Conservation (phyloP, 2,113 vertebrate genomes). For the Salminus brasiliensis region DNA sequence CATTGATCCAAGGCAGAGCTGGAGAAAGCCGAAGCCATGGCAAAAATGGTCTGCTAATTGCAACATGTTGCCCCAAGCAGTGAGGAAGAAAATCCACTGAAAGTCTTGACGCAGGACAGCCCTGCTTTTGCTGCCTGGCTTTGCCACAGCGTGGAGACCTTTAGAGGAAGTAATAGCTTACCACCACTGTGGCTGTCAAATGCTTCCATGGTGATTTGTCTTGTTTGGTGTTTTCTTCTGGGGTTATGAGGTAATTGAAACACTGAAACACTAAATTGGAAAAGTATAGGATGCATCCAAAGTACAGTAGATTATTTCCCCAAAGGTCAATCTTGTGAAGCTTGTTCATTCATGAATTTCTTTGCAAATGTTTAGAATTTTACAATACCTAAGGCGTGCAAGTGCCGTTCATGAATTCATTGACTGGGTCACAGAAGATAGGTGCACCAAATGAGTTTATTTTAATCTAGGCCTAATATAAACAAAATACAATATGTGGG, state of each 20-base stretch:
- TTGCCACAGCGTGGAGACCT: constrained; percentile 14
- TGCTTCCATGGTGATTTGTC: not conserved
- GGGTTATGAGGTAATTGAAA: not conserved
- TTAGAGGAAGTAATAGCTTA: constrained; percentile 37
- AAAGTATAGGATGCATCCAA: not conserved
- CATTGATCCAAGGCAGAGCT: constrained; percentile 45
- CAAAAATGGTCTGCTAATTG: constrained; percentile 45
- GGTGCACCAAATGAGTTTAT: no score
- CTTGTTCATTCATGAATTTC: no score
- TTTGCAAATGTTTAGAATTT: no score
- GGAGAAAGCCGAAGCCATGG: constrained; percentile 38
- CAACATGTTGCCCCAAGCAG: constrained; percentile 46
- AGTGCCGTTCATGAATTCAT: no score
- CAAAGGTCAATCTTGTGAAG: not conserved
- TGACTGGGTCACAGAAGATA: no score
- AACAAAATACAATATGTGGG: no score
- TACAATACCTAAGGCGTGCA: not conserved
- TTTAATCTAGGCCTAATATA: no score
- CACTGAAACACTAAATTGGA: not conserved
- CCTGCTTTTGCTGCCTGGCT: constrained; percentile 6
- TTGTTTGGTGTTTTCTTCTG: not conserved
- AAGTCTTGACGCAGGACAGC: constrained; percentile 35
- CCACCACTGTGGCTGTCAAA: constrained; percentile 6
- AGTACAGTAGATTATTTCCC: not conserved
- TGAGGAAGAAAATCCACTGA: constrained; percentile 35